Conservation (phyloP, 2,113 vertebrate genomes). For the Crotalus viridis region DNA sequence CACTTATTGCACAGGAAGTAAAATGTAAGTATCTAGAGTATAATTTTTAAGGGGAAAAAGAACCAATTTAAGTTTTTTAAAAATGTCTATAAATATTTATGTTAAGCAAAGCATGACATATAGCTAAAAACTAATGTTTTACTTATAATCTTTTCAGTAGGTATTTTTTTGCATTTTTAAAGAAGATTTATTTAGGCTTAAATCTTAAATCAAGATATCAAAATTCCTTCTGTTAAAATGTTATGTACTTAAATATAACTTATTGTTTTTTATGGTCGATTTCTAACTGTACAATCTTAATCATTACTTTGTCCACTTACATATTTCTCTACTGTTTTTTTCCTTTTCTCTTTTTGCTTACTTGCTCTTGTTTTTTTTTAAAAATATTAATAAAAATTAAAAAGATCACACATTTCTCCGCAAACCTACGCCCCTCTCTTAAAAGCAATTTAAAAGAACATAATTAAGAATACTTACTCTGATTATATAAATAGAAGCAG, state of each 20-base stretch:
- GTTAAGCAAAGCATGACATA: neutral
- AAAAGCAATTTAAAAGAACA: neutral
- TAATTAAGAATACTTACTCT: neutral
- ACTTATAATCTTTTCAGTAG: neutral
- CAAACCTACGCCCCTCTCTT: neutral
- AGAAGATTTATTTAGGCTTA: neutral
- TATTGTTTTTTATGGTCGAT: neutral
- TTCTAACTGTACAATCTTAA: neutral
- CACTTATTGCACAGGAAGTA: neutral
- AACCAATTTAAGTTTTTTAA: neutral
- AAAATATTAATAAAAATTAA: neutral
- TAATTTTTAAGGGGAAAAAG: neutral
- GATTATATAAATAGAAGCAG: neutral
- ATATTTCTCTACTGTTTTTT: neutral
- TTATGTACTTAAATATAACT: neutral
- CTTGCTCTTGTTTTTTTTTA: neutral
- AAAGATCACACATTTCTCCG: neutral
- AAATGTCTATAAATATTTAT: neutral
- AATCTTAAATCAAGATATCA: neutral
- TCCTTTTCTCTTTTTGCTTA: neutral
- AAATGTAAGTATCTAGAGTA: neutral
- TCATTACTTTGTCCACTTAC: neutral
- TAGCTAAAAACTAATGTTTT: neutral
- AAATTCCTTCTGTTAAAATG: neutral
- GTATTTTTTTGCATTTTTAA: neutral